phyloP scores from a whole-genome alignment of 2,113 vertebrate species.

The Chrysochloris asiatica region DNA sequence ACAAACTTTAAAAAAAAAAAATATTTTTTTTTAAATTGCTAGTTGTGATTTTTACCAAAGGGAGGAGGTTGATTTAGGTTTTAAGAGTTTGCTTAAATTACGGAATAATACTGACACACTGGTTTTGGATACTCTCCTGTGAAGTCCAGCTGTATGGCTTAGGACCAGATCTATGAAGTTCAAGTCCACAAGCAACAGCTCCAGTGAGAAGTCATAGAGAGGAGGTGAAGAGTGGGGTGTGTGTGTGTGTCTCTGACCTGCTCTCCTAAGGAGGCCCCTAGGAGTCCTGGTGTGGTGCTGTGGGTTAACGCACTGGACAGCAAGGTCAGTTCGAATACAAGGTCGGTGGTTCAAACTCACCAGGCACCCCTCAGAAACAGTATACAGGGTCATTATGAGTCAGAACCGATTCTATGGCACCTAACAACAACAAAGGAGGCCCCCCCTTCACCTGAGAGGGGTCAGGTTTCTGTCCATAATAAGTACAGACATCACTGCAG shows the following conservation, averaged over 20 bases:
- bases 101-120: neutral
- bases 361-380: neutral
- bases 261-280: too few species aligned
- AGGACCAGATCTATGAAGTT: neutral
- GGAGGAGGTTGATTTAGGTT: neutral
- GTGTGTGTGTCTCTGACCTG: too few species aligned
- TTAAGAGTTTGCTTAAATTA: conserved; percentile 16
- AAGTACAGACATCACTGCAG: neutral
- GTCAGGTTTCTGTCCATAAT: neutral
- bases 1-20: conserved; percentile 36
- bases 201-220: neutral
- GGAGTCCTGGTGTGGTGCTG: too few species aligned
- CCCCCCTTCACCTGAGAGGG: neutral
- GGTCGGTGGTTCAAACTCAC: too few species aligned
- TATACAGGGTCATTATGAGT: too few species aligned
- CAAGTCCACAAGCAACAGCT: conserved; percentile 23
- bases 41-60: neutral
- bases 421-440: too few species aligned
- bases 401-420: too few species aligned
- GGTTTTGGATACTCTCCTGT: neutral
- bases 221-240: too few species aligned
- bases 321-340: too few species aligned
- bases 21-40: neutral
- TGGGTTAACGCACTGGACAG: too few species aligned
- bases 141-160: neutral